These are phyloP conservation scores for Urocitellus parryii DNA, from an alignment of 2,113 vertebrate genomes.

Conservation along the genomic window DNA sequence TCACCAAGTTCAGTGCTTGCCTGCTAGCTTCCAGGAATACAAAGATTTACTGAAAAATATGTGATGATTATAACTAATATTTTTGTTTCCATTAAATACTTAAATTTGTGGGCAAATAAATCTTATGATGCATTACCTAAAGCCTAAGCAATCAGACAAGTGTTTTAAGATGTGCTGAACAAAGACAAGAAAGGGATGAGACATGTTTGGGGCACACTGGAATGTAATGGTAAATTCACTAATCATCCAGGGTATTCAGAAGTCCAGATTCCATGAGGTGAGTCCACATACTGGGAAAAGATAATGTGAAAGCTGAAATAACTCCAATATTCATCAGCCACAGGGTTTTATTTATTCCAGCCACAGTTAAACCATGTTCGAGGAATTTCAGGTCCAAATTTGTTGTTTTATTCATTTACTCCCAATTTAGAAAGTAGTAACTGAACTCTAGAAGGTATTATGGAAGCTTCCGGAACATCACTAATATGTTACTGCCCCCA, in stretches of 20 bases:
- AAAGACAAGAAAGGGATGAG: background rate
- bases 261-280: conserved; percentile 12
- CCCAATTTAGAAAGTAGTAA: background rate
- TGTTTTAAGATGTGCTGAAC: background rate
- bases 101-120: conserved; percentile 13
- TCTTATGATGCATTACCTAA: background rate
- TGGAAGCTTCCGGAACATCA: background rate
- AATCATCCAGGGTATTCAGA: background rate
- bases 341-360: conserved; percentile 28
- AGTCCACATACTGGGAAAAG: background rate
- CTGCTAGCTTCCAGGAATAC: background rate
- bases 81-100: conserved; percentile 24
- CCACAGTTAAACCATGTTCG: background rate
- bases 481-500: background rate
- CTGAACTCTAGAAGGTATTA: background rate
- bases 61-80: conserved; percentile 23
- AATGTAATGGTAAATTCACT: background rate
- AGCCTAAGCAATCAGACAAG: background rate
- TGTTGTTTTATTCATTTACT: background rate
- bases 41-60: conserved; percentile 51
- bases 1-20: background rate
- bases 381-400: background rate
- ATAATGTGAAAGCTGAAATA: background rate
- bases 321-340: background rate
- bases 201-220: background rate